A percentile compares a stretch with the other conserved stretches of the same genome.
Evolutionary conservation across 2,113 vertebrate genomes (phyloP).

Genomic region (Mastomys natalensis): DNA sequence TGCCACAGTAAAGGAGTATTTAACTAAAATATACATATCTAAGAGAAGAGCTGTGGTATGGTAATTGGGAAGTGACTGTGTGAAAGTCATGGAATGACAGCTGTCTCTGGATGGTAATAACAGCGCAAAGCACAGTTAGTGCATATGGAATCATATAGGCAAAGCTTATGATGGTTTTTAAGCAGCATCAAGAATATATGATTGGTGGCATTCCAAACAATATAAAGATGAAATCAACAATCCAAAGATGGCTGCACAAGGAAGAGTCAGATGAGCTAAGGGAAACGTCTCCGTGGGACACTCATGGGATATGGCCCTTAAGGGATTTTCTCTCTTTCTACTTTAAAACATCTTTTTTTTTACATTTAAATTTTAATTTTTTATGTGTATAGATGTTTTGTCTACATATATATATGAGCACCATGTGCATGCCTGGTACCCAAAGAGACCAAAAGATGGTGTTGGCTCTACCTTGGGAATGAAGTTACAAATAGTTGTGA

Average conservation of each 20-base stretch:
- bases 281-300: background rate
- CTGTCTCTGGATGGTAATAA: background rate
- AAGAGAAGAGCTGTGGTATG: background rate
- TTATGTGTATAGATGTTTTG: background rate
- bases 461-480: background rate
- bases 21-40: background rate
- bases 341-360: background rate
- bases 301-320: background rate
- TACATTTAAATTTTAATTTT: background rate
- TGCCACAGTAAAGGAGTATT: background rate
- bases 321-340: slow-evolving; percentile 33
- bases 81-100: slow-evolving; percentile 25
- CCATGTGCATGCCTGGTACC: background rate
- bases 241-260: background rate
- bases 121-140: background rate
- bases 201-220: slow-evolving; percentile 3
- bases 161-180: background rate
- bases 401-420: background rate
- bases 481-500: background rate
- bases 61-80: background rate
- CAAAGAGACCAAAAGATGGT: background rate
- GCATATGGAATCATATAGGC: slow-evolving; percentile 8
- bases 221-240: slow-evolving; percentile 17
- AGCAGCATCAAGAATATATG: background rate
- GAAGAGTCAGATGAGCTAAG: background rate